phyloP scores from a whole-genome alignment of 2,888 invertebrate genomes.

The Seira ritae region DNA sequence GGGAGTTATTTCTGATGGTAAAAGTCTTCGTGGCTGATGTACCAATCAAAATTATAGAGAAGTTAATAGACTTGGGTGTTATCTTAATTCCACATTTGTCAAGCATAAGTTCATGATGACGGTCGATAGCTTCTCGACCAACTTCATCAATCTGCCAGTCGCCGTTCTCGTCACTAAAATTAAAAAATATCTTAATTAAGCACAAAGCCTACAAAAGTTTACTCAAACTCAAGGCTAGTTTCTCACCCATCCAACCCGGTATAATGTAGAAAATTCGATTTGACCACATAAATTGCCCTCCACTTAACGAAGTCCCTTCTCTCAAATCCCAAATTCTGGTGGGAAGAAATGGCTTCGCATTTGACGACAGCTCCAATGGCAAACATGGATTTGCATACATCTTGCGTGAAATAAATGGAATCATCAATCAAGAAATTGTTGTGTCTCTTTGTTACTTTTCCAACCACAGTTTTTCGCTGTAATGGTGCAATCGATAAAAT shows the following conservation, averaged over 20 bases:
- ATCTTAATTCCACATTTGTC: constrained; percentile 65
- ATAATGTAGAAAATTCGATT: constrained; percentile 59
- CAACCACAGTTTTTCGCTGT: constrained; percentile 74
- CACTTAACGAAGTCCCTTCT: constrained; percentile 76
- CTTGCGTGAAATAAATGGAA: constrained; percentile 80
- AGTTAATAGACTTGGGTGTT: constrained; percentile 39
- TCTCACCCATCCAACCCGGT: background rate
- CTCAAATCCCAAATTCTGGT: constrained; percentile 85
- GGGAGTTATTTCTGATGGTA: constrained; percentile 55
- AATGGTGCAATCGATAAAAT: constrained; percentile 56
- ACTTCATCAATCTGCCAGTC: constrained; percentile 3
- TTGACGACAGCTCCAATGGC: constrained; percentile 79
- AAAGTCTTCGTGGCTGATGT: constrained; percentile 22
- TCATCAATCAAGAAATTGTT: constrained; percentile 79
- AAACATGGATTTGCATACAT: constrained; percentile 79
- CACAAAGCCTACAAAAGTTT: background rate
- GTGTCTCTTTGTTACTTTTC: constrained; percentile 74
- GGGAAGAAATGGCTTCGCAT: constrained; percentile 79
- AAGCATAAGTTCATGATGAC: constrained; percentile 39
- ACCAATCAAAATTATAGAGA: constrained; percentile 51
- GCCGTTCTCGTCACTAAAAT: background rate
- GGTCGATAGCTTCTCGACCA: background rate
- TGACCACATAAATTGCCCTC: constrained; percentile 80
- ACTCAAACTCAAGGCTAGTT: background rate
- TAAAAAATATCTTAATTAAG: background rate